Evolutionary conservation across 2,888 invertebrate genomes (phyloP).

Genomic region (Timema cristinae): DNA sequence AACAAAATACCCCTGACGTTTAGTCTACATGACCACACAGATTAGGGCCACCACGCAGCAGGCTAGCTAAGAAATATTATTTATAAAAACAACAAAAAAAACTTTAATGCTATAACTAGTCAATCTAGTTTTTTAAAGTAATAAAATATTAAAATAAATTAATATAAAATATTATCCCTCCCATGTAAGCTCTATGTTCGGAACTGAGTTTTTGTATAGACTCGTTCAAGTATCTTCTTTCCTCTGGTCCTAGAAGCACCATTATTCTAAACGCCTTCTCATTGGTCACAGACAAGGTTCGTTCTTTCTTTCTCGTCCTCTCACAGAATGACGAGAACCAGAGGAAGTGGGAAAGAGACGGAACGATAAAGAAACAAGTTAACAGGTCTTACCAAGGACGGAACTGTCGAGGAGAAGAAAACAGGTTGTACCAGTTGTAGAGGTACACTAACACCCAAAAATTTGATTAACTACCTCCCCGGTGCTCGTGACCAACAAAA

Average conservation of each 20-base stretch:
- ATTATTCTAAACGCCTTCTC: conserved; percentile 14
- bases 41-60: no score
- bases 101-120: no score
- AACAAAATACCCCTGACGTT: no score
- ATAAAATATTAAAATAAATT: no score
- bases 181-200: no score
- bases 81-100: no score
- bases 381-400: conserved; percentile 11
- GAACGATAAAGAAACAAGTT: not conserved
- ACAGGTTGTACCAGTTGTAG: conserved; percentile 1
- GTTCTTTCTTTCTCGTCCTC: not conserved
- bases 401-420: conserved; percentile 1
- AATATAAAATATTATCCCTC: no score
- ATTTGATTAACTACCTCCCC: not conserved
- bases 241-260: conserved; percentile 7
- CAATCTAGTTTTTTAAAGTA: no score
- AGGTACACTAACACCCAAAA: conserved; percentile 6
- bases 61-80: no score
- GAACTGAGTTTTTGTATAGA: not conserved
- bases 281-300: conserved; percentile 13
- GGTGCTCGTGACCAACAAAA: not conserved
- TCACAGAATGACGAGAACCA: not conserved
- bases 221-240: conserved; percentile 8
- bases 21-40: no score
- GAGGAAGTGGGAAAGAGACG: not conserved